Evolutionary conservation across 2,888 invertebrate species (phyloP), one percentile per base, ranked within the genome.

Genomic region (Amphipyra tragopoginis): DNA sequence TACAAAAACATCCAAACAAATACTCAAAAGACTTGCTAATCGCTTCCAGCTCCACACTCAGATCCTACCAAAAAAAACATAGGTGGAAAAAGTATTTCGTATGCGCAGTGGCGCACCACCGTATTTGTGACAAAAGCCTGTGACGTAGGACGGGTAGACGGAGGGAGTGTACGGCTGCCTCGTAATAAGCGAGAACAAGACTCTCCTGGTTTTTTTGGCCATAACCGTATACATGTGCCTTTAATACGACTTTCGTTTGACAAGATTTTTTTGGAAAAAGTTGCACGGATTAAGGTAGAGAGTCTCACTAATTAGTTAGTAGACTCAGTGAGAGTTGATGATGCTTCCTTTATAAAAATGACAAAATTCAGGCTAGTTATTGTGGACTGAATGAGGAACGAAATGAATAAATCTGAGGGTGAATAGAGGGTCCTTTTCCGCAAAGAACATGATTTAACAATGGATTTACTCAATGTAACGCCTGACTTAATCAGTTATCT

Each of bases 81-180:
- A 80, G 79, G 70, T 81, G 74, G 79, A 86, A 66, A 86, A 83
- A 83, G 81, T 85, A 86, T 83, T 84, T 81, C 75, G 79, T 83
- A 84, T 84, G 80, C 82, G 76, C 81, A 81, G 59, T 72, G 72
- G 77, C 70, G 64, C 51, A 69, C 70, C 52, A 75, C 69, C 65
- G 71, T 72, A 79, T 75, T 81, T 79, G 80, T 76, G 81, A 89
- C 88, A 90, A 89, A 88, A 87, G 87, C 83, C 61, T 66, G 67
- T 60, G 75, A 69, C 73, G 71, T 73, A 70, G 72, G 69, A 62
- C 69, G 49, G 65, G 66, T 64, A 77, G 79, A 84, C 82, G 77
- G 70, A 84, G 72, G 80, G 82, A 84, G 83, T 83, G 72, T 83
- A 79, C 82, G 84, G 83, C 86, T 86, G 84, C 74, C 50, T 71